phyloP scores from a whole-genome alignment of 2,888 invertebrate species.

The Agrotis clavis region DNA sequence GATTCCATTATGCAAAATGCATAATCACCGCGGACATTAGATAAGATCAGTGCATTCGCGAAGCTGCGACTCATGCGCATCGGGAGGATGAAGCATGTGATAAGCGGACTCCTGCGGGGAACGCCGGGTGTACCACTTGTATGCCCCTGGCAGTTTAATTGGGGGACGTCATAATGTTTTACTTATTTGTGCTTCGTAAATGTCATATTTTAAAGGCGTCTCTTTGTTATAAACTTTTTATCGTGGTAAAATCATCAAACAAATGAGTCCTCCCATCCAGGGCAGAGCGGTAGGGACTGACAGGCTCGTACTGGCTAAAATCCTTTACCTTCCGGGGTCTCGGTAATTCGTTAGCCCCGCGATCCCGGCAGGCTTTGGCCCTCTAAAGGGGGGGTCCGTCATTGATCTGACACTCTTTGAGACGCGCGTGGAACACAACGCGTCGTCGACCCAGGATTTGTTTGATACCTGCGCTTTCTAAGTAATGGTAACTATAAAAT shows the following conservation, averaged over 20 bases:
- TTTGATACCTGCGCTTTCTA: constrained; percentile 9
- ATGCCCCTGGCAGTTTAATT: constrained; percentile 78
- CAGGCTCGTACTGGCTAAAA: no score
- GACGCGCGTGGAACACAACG: no score
- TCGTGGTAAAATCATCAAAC: no score
- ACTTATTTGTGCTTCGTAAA: constrained; percentile 60
- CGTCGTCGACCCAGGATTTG: not conserved
- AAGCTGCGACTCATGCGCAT: constrained; percentile 68
- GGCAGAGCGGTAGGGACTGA: no score
- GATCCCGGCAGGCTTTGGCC: no score
- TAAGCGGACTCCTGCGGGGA: constrained; percentile 74
- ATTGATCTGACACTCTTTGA: no score
- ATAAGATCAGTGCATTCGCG: constrained; percentile 79
- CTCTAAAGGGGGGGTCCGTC: no score
- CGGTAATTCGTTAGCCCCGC: no score
- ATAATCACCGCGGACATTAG: constrained; percentile 80
- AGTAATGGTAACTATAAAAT: constrained; percentile 16
- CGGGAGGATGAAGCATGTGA: constrained; percentile 49
- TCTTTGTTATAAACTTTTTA: not conserved
- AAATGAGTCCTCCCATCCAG: no score
- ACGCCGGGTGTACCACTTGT: constrained; percentile 56
- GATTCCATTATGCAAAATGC: constrained; percentile 76
- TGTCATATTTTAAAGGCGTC: constrained; percentile 51
- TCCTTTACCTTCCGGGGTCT: no score
- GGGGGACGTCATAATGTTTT: constrained; percentile 78